Percentiles rank a stretch among this genome's conserved stretches.
phyloP scores from a whole-genome alignment of 2,113 vertebrate genomes.

The Aptenodytes patagonicus region DNA sequence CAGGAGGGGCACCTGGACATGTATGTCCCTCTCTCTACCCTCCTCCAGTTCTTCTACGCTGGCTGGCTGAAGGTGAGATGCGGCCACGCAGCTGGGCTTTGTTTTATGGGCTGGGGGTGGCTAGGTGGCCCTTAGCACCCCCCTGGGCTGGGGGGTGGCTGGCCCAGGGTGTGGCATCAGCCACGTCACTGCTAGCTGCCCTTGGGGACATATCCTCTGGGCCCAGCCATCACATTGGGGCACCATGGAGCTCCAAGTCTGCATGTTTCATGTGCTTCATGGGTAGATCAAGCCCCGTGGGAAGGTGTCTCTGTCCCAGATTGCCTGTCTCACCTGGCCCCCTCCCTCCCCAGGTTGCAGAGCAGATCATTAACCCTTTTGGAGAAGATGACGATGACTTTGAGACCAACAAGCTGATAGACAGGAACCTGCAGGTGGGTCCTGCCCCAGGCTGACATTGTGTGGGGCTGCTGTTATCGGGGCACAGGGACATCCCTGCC shows the following conservation, averaged over 20 bases:
- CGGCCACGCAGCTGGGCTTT: background rate
- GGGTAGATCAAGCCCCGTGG: fast-evolving
- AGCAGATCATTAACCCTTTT: slow-evolving; percentile 90
- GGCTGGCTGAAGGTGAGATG: slow-evolving; percentile 87
- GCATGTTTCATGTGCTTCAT: background rate
- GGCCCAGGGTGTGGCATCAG: background rate
- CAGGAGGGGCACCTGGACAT: slow-evolving; percentile 74
- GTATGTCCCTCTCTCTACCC: slow-evolving; percentile 84
- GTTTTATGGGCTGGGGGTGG: background rate
- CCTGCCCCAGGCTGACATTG: background rate
- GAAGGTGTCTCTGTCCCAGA: background rate
- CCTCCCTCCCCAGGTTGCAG: slow-evolving; percentile 76
- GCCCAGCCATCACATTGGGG: background rate
- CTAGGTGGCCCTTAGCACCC: background rate
- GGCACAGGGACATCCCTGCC: background rate
- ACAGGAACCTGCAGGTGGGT: slow-evolving; percentile 85
- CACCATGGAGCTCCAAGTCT: background rate
- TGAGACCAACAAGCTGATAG: slow-evolving; percentile 91
- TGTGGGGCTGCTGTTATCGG: background rate
- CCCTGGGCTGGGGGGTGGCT: background rate
- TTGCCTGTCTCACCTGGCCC: too few species aligned
- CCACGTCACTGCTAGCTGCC: background rate
- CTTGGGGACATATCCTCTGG: background rate
- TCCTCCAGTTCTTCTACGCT: slow-evolving; percentile 89
- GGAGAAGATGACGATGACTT: slow-evolving; percentile 90